These are phyloP conservation scores for Alectura lathami DNA, from an alignment of 2,113 vertebrate species.

Conservation along the genomic window DNA sequence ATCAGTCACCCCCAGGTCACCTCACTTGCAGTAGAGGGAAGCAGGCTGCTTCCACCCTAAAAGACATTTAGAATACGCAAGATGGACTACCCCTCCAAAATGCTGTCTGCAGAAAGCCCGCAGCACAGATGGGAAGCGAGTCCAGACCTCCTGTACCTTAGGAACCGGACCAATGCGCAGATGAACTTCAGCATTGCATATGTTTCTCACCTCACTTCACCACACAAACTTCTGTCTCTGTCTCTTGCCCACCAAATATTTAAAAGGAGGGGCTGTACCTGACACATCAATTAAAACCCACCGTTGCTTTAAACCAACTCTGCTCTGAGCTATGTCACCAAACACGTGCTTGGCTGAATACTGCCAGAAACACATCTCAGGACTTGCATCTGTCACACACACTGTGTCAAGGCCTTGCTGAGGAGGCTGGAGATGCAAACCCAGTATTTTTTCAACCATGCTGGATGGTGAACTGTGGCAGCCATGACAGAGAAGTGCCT, in stretches of 20 bases:
- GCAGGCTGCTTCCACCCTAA: not conserved
- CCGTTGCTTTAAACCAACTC: not conserved
- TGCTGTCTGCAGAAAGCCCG: not conserved
- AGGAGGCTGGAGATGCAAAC: not conserved
- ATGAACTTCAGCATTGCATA: not conserved
- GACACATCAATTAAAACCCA: not conserved
- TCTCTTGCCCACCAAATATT: not conserved
- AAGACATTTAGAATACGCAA: not conserved
- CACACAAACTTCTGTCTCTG: not conserved
- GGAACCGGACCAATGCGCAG: not conserved
- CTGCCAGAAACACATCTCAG: not conserved
- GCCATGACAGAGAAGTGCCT: not conserved
- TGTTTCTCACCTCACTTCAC: not conserved
- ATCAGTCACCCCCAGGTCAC: not conserved
- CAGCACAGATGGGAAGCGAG: not conserved
- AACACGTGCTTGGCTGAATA: not conserved
- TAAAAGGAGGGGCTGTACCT: not conserved
- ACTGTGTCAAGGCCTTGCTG: not conserved
- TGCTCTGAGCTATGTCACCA: not conserved
- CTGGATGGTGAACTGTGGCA: not conserved
- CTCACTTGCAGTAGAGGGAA: not conserved
- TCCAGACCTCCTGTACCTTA: not conserved
- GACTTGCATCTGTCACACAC: not conserved
- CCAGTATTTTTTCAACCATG: not conserved
- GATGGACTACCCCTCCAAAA: not conserved